These are phyloP conservation scores for Drosophila nigricruria DNA, from an alignment of 2,888 invertebrate species.

Conservation along the genomic window DNA sequence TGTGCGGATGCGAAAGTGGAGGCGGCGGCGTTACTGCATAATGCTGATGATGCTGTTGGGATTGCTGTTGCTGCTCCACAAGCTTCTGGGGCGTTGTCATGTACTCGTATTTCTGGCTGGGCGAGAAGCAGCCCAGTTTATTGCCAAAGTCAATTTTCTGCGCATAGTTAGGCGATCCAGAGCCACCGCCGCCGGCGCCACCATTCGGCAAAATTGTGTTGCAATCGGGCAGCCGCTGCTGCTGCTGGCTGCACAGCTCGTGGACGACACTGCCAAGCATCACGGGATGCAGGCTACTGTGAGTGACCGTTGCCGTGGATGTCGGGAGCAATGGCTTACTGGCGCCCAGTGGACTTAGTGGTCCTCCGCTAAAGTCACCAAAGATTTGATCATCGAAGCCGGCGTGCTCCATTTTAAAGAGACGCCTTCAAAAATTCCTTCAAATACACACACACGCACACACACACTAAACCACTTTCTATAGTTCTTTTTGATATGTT, in stretches of 20 bases:
- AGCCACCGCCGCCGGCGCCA: conserved; percentile 58
- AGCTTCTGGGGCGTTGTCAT: conserved; percentile 80
- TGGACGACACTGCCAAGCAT: conserved; percentile 87
- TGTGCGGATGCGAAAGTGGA: conserved; percentile 41
- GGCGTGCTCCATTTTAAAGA: conserved; percentile 88
- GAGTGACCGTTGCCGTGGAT: conserved; percentile 83
- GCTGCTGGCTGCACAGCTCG: conserved; percentile 80
- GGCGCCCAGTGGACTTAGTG: conserved; percentile 86
- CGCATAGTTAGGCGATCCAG: conserved; percentile 82
- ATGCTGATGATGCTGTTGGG: conserved; percentile 71
- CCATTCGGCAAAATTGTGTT: conserved; percentile 84
- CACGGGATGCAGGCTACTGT: conserved; percentile 86
- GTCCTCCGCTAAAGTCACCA: conserved; percentile 89
- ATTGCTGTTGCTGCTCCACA: conserved; percentile 75
- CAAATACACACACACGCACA: conserved; percentile 5
- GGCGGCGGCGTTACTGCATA: conserved; percentile 80
- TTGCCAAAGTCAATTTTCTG: conserved; percentile 84
- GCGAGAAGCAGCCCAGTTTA: conserved; percentile 85
- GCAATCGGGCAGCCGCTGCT: conserved; percentile 84
- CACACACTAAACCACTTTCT: conserved; percentile 11
- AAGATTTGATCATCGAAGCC: conserved; percentile 93
- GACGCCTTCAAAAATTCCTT: neutral
- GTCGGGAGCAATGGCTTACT: conserved; percentile 84
- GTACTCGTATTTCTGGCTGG: conserved; percentile 85
- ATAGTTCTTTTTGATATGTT: conserved; percentile 8